Conservation (phyloP, 1,140 invertebrate genomes). For the Panulirus ornatus region DNA sequence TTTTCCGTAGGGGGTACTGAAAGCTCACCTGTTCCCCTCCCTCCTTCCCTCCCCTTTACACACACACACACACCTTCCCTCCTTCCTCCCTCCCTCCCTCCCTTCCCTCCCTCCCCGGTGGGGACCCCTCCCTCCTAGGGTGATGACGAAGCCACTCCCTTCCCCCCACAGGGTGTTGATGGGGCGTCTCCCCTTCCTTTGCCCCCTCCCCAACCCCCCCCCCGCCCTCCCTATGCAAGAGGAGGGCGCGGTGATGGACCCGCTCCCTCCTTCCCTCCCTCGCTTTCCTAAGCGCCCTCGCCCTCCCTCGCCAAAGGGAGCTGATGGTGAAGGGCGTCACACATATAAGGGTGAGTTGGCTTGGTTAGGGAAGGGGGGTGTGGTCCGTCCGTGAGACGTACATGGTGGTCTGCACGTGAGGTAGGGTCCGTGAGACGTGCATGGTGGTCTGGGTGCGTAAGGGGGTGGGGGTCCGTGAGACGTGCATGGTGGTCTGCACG, state of each 20-base stretch:
- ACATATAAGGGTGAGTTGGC: no score
- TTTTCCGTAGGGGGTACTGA: neutral
- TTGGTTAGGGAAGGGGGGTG: no score
- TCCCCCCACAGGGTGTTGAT: neutral
- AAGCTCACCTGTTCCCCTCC: slow-evolving; percentile 18
- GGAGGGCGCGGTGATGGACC: no score
- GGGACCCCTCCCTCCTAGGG: no score
- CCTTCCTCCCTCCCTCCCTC: neutral
- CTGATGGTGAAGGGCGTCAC: no score
- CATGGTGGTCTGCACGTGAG: no score
- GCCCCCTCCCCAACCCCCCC: neutral
- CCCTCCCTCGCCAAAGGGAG: neutral
- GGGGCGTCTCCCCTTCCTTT: neutral
- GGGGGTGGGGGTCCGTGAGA: no score
- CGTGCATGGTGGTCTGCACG: no score
- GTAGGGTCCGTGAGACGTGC: no score
- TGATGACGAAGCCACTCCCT: no score
- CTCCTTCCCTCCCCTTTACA: neutral
- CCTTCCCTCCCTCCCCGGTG: neutral
- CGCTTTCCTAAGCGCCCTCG: neutral
- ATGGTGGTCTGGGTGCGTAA: neutral
- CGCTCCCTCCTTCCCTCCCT: neutral
- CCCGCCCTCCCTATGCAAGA: neutral
- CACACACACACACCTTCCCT: neutral
- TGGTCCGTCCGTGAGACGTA: no score